Evolutionary conservation across 1,140 invertebrate species (phyloP).

Genomic region (Wiebesia pumilae): DNA sequence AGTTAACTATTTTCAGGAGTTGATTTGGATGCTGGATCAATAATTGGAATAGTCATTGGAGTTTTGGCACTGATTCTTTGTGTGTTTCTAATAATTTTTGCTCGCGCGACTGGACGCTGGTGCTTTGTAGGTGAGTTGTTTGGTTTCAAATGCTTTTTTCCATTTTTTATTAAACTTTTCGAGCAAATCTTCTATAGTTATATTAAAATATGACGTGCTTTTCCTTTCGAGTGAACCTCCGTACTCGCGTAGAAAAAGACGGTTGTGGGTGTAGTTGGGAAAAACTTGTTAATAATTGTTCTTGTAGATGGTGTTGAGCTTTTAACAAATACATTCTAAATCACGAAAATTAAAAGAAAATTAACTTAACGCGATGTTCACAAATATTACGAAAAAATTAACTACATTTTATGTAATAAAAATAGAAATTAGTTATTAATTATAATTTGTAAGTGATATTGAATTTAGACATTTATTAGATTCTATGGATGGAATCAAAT

Average conservation of each 20-base stretch:
- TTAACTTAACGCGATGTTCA: neutral
- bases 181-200: conserved; percentile 12
- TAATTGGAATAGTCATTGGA: conserved; percentile 84
- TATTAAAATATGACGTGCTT: neutral
- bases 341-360: neutral
- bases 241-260: conserved; percentile 10
- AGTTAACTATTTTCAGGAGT: conserved; percentile 73
- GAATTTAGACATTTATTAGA: neutral
- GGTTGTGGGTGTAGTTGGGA: conserved; percentile 44
- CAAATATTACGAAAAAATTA: neutral
- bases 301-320: conserved; percentile 42
- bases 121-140: conserved; percentile 86
- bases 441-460: neutral
- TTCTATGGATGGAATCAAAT: too few relatives aligned
- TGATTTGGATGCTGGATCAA: conserved; percentile 82
- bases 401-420: neutral
- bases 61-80: conserved; percentile 80
- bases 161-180: neutral
- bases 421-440: neutral
- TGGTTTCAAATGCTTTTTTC: neutral
- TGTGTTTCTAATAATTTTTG: conserved; percentile 82
- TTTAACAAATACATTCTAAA: conserved; percentile 35
- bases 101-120: conserved; percentile 85
- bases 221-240: neutral
- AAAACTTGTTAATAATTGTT: conserved; percentile 33